Base-by-base conservation (phyloP, 1,140 invertebrate genomes). In the Pseudomyrmex cubaensis region DNA sequence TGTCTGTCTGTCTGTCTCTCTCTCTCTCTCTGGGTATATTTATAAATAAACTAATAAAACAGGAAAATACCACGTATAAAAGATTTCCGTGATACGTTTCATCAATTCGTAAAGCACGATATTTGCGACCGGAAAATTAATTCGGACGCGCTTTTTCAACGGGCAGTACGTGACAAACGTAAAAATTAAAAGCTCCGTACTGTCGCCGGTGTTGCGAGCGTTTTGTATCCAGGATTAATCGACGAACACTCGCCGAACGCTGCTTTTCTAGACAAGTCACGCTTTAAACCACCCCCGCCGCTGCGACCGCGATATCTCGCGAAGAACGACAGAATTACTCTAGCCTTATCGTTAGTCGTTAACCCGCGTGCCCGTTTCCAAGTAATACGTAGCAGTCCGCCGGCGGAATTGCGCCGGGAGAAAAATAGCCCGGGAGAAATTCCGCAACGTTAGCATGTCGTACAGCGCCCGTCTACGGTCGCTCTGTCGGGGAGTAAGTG, bases 261-360 rank as follows among this genome's bases (percentile, higher is more conserved):
- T 25, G 57, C 17, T 13, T 52, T 48, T 72, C 72, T 48, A 50
- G 76, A 74, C 25, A 46, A 66, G 78, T 70, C 64, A 72, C 56
- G 70, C 77, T 62, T 61, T 25, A 77, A 61, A 82, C 59, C 46
- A 25, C 10, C 61, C 48, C 57, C 22, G 52, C 63, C 17, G 57
- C 50, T 64, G 64, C 84, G 56, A 77, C 85, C 85, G 82, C 86
- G 86, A 78, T 84, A 84, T 82, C 67, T 61, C 57, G 73, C 76
- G 73, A 86, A 85, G 62, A 48, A 63, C 66, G 75, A 20, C 44
- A 73, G 75, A 88, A 83, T 88, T 88, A 82, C 86, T 76, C 85
- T 85, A 85, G 72, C 69, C 82, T 88, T 88, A 84, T 84, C 85
- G 75, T 70, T 61, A 62, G 46, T 62, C 73, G 78, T 85, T 74